Evolutionary conservation across 1,140 invertebrate species (phyloP).

Genomic region (Zaprionus gabonicus): DNA sequence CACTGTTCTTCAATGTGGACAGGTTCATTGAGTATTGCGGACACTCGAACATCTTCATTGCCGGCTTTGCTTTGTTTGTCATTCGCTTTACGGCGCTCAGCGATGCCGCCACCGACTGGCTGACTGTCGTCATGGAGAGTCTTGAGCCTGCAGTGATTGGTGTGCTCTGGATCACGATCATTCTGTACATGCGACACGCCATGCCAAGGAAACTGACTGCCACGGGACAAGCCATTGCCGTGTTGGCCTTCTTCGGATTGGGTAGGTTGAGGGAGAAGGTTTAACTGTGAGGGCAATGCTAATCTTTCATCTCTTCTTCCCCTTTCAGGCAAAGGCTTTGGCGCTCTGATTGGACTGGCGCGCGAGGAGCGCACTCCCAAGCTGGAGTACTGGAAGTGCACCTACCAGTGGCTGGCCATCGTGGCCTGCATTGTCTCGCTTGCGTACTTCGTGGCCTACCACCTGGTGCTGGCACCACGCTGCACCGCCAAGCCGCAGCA

Average conservation of each 20-base stretch:
- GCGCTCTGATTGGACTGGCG: slow-evolving; percentile 87
- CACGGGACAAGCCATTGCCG: slow-evolving; percentile 92
- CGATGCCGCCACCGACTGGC: slow-evolving; percentile 87
- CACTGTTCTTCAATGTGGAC: slow-evolving; percentile 90
- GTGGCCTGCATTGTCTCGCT: slow-evolving; percentile 87
- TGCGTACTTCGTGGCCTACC: slow-evolving; percentile 89
- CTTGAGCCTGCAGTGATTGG: slow-evolving; percentile 93
- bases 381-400: slow-evolving; percentile 76
- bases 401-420: slow-evolving; percentile 87
- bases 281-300: not conserved
- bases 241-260: slow-evolving; percentile 92
- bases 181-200: slow-evolving; percentile 92
- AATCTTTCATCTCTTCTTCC: not conserved
- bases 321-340: slow-evolving; percentile 87
- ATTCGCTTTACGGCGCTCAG: slow-evolving; percentile 90
- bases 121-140: slow-evolving; percentile 89
- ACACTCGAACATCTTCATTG: slow-evolving; percentile 92
- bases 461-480: slow-evolving; percentile 88
- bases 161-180: slow-evolving; percentile 92
- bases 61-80: slow-evolving; percentile 92
- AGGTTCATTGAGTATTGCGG: slow-evolving; percentile 93
- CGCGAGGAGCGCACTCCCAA: slow-evolving; percentile 80
- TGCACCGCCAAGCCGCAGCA: slow-evolving; percentile 88
- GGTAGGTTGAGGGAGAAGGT: slow-evolving; percentile 81
- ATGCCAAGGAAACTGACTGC: slow-evolving; percentile 92